phyloP scores from a whole-genome alignment of 2,113 vertebrate genomes.

The Ascaphus truei region DNA sequence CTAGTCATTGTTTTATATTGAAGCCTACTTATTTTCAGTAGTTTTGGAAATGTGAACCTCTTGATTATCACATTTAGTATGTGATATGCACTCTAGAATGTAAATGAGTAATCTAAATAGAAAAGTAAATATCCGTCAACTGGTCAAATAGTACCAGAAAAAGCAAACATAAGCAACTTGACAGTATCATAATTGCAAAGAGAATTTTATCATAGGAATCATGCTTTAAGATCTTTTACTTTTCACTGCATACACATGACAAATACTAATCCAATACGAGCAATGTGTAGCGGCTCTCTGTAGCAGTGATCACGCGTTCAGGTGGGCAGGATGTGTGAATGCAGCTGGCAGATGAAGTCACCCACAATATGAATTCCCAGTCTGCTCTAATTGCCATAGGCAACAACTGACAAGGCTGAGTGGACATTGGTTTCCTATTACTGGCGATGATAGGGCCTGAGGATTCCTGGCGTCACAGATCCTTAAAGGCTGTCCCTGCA shows the following conservation, averaged over 20 bases:
- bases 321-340: conserved; percentile 69
- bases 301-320: conserved; percentile 57
- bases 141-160: no score
- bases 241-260: not conserved
- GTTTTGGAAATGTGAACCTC: no score
- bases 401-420: conserved; percentile 63
- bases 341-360: conserved; percentile 63
- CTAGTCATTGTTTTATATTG: no score
- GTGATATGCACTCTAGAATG: no score
- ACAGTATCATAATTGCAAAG: no score
- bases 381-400: conserved; percentile 60
- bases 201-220: no score
- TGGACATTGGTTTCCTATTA: conserved; percentile 56
- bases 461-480: conserved; percentile 59
- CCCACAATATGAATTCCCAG: conserved; percentile 54
- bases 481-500: conserved; percentile 57
- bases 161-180: no score
- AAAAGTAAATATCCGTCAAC: no score
- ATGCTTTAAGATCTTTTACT: not conserved
- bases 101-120: no score
- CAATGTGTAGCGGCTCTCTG: not conserved
- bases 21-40: no score
- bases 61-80: no score
- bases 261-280: not conserved
- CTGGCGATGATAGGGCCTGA: conserved; percentile 49